Base-by-base conservation (phyloP, 37 sponge, comb jelly and placozoan species). In the Petrosia ficiformis region DNA sequence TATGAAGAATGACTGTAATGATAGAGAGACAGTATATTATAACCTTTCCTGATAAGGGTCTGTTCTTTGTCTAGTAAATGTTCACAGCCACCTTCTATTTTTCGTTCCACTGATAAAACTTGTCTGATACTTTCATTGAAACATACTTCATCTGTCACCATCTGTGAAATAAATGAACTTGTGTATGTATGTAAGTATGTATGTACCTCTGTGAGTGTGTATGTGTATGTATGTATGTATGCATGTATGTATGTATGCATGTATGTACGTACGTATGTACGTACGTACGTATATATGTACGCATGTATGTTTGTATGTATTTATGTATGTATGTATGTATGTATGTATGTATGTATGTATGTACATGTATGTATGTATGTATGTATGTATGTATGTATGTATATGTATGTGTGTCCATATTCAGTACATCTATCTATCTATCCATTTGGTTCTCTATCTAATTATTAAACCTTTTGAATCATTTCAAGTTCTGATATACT, bases 51-150 rank as follows among this genome's bases (percentile, higher is more conserved):
- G 34, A 87, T 33, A 26, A 81, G 72, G 0, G 72, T 38, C 77
- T 87, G 87, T 29, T 87, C 87, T 54, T 77, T 80, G 68, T 87
- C 87, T 44, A 87, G 67, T 64, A 87, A 70, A 5, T 38, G 58
- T 26, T 22, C 52, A 67, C 87, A 87, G 44, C 87, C 87, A 39
- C 82, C 87, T 41, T 81, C 82, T 2, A 87, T 70, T 67, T 35
- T 77, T 40, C 33, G 41, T 77, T 87, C 87, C 32, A 87, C 59
- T 30, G 75, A 63, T 44, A 87, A 73, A 44, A 80, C 77, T 28
- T 76, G 65, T 3, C 87, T 52, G 8, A 87, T 44, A 40, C 32
- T 81, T 70, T 80, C 82, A 58, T 68, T 36, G n/a, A 6, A 26
- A 29, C 5, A 26, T 42, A 57, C 74, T 68, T 73, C 86, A 58